Evolutionary conservation across 2,888 invertebrate genomes (phyloP).

Genomic region (Andrena fulva): DNA sequence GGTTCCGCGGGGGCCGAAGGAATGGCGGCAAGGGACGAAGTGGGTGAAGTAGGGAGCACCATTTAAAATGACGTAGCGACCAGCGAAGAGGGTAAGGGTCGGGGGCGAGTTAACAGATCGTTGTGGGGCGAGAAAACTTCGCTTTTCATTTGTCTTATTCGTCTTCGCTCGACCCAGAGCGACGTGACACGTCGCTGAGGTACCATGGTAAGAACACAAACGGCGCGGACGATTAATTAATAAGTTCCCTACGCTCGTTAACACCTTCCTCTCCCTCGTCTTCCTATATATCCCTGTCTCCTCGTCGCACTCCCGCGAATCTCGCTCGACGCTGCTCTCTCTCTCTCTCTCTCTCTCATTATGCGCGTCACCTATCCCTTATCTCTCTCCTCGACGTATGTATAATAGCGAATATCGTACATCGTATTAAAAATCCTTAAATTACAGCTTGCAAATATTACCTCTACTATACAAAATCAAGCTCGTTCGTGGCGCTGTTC

Average conservation of each 20-base stretch:
- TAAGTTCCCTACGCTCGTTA: conserved; percentile 41
- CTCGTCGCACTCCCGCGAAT: conserved; percentile 22
- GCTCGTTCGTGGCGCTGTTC: conserved; percentile 62
- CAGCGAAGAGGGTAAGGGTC: conserved; percentile 16
- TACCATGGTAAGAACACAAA: conserved; percentile 68
- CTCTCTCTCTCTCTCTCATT: conserved; percentile 39
- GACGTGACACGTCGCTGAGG: conserved; percentile 31
- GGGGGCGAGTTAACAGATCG: not conserved
- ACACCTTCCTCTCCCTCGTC: not conserved
- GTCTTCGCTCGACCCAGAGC: conserved; percentile 22
- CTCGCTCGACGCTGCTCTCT: conserved; percentile 26
- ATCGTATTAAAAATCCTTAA: conserved; percentile 64
- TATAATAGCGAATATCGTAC: conserved; percentile 59
- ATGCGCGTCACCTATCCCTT: conserved; percentile 13
- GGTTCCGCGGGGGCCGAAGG: conserved; percentile 13
- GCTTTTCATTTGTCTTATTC: conserved; percentile 24
- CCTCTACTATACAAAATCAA: conserved; percentile 75
- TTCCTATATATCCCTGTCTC: not conserved
- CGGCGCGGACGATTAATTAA: conserved; percentile 62
- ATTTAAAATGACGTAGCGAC: conserved; percentile 51
- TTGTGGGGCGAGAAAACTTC: conserved; percentile 7
- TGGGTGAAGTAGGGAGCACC: conserved; percentile 63
- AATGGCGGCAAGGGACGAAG: conserved; percentile 13
- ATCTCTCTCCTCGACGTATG: conserved; percentile 11
- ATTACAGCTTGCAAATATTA: conserved; percentile 70